Percentiles rank a stretch among this genome's conserved stretches.
These are phyloP conservation scores for Tachina lurida DNA, from an alignment of 2,888 invertebrate genomes.

Conservation along the genomic window DNA sequence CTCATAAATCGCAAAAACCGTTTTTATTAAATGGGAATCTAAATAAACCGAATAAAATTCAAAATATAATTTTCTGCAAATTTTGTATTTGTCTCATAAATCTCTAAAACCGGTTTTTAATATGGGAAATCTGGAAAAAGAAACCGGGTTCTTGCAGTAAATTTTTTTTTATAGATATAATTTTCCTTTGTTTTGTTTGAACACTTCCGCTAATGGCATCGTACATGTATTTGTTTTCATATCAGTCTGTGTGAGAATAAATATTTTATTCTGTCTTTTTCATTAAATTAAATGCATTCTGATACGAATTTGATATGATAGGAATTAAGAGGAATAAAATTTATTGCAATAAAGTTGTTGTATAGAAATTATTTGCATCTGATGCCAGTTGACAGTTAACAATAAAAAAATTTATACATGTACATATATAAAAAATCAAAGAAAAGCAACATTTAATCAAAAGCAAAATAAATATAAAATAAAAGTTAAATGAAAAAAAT, in stretches of 20 bases:
- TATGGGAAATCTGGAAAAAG: too few species aligned
- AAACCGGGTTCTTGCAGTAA: too few species aligned
- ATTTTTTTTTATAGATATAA: neutral
- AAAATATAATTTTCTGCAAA: too few species aligned
- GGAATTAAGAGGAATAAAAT: conserved; percentile 44
- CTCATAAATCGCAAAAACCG: too few species aligned
- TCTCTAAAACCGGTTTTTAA: too few species aligned
- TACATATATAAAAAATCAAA: conserved; percentile 12
- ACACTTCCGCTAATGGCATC: neutral
- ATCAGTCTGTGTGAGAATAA: neutral
- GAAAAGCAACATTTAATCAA: conserved; percentile 23
- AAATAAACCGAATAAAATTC: too few species aligned
- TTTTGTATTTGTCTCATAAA: too few species aligned
- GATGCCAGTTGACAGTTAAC: neutral
- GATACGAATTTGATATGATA: conserved; percentile 43
- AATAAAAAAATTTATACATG: neutral
- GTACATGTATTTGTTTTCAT: neutral
- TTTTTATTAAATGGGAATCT: too few species aligned
- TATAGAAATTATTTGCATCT: conserved; percentile 6
- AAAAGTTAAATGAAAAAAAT: conserved; percentile 1
- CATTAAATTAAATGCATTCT: conserved; percentile 47
- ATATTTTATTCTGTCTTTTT: neutral
- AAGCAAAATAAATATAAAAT: conserved; percentile 14
- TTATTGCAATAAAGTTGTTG: conserved; percentile 50
- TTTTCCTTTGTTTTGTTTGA: neutral